phyloP scores from a whole-genome alignment of 2,113 vertebrate genomes.

The Odobenus rosmarus region DNA sequence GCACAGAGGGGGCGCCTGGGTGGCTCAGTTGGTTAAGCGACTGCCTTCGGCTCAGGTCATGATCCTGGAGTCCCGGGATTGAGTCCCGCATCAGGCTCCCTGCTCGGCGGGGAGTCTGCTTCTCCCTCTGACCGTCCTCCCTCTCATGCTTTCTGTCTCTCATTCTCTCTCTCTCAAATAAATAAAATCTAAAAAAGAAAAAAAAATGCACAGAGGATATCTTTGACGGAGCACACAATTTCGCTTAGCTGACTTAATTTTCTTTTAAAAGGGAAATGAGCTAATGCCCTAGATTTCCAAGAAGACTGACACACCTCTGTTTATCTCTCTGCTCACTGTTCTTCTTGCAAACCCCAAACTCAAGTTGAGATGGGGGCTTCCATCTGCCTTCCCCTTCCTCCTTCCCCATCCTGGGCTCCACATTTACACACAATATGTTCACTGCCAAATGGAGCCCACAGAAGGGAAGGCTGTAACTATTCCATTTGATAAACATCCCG shows the following conservation, averaged over 20 bases:
- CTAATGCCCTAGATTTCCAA: slow-evolving; percentile 63
- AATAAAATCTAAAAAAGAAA: too few relatives aligned
- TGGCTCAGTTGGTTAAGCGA: too few relatives aligned
- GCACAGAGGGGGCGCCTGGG: not conserved
- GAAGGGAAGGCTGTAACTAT: not conserved
- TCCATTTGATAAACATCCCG: not conserved
- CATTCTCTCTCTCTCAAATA: too few relatives aligned
- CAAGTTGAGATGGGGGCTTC: not conserved
- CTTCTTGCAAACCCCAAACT: slow-evolving; percentile 33
- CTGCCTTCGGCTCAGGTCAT: too few relatives aligned
- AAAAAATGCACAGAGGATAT: not conserved
- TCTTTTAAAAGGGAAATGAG: slow-evolving; percentile 61
- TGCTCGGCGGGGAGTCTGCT: too few relatives aligned
- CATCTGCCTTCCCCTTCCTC: too few relatives aligned
- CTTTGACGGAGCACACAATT: not conserved
- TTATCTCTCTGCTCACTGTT: slow-evolving; percentile 14
- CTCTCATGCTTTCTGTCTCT: too few relatives aligned
- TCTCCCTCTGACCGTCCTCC: too few relatives aligned
- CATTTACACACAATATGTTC: not conserved
- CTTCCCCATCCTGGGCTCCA: not conserved
- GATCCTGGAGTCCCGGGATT: too few relatives aligned
- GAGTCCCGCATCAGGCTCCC: too few relatives aligned
- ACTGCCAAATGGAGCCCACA: not conserved
- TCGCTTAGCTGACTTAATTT: slow-evolving; percentile 57
- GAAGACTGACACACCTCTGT: not conserved